Percentiles rank a stretch among this genome's conserved stretches.
Conservation (phyloP, 2,888 invertebrate genomes). For the Erannis defoliaria region DNA sequence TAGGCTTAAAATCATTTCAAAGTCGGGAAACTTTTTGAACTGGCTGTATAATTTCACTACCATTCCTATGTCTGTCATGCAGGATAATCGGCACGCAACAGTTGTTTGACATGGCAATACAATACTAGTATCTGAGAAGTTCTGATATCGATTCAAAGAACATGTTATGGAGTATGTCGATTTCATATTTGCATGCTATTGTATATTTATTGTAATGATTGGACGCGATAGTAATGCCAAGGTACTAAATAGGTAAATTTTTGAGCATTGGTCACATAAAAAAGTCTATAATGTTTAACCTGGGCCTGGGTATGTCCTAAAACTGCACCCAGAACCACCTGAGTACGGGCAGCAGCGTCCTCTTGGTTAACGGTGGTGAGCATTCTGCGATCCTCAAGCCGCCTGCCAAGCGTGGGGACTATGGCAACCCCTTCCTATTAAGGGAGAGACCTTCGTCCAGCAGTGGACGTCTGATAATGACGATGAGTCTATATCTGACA, state of each 20-base stretch:
- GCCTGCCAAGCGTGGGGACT: too few relatives aligned
- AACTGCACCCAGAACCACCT: too few relatives aligned
- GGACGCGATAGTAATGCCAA: neutral
- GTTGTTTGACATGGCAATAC: slow-evolving; percentile 50
- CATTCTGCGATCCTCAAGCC: too few relatives aligned
- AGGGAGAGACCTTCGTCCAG: too few relatives aligned
- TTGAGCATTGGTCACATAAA: neutral
- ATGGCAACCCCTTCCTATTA: too few relatives aligned
- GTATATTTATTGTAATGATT: too few relatives aligned
- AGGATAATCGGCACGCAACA: slow-evolving; percentile 50
- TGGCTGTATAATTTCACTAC: slow-evolving; percentile 41
- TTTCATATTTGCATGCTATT: slow-evolving; percentile 21
- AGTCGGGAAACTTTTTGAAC: neutral
- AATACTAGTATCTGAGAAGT: slow-evolving; percentile 27
- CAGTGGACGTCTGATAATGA: too few relatives aligned
- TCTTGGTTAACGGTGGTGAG: too few relatives aligned
- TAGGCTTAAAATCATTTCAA: slow-evolving; percentile 7
- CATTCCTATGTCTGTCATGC: slow-evolving; percentile 58
- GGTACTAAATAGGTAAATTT: neutral
- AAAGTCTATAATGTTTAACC: too few relatives aligned
- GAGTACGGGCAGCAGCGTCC: too few relatives aligned
- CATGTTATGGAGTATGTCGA: slow-evolving; percentile 19
- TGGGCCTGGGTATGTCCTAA: too few relatives aligned
- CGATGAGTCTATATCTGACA: too few relatives aligned
- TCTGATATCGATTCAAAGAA: slow-evolving; percentile 26